Evolutionary conservation across 2,888 invertebrate species (phyloP).

Genomic region (Pegoplata infirma): DNA sequence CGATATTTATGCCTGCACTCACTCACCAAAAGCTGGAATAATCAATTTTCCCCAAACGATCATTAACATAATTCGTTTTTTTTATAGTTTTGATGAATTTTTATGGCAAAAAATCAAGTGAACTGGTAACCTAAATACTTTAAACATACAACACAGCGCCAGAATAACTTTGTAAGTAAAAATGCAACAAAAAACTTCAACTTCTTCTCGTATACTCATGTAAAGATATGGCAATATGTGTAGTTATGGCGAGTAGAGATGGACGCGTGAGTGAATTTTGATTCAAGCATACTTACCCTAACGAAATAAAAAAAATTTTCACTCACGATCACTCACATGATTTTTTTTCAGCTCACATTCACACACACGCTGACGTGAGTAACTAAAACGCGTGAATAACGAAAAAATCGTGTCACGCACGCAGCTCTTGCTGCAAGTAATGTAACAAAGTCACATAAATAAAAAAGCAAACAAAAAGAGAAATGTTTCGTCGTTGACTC

Average conservation of each 20-base stretch:
- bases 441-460: no score
- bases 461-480: neutral
- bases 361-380: no score
- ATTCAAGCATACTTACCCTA: no score
- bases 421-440: no score
- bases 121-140: slow-evolving; percentile 62
- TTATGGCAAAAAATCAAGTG: slow-evolving; percentile 35
- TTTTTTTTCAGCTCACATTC: no score
- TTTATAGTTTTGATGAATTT: neutral
- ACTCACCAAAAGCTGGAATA: slow-evolving; percentile 27
- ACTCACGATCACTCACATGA: no score
- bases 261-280: no score
- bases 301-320: no score
- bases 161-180: slow-evolving; percentile 16
- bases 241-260: no score
- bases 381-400: no score
- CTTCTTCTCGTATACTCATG: neutral
- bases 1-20: slow-evolving; percentile 10
- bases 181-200: slow-evolving; percentile 1
- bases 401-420: no score
- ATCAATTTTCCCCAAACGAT: slow-evolving; percentile 53
- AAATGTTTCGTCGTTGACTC: neutral
- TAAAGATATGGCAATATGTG: no score
- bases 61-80: slow-evolving; percentile 48
- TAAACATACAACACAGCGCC: slow-evolving; percentile 28